These are phyloP conservation scores for Mimumesa dahlbomi DNA, from an alignment of 2,888 invertebrate species.

Conservation along the genomic window DNA sequence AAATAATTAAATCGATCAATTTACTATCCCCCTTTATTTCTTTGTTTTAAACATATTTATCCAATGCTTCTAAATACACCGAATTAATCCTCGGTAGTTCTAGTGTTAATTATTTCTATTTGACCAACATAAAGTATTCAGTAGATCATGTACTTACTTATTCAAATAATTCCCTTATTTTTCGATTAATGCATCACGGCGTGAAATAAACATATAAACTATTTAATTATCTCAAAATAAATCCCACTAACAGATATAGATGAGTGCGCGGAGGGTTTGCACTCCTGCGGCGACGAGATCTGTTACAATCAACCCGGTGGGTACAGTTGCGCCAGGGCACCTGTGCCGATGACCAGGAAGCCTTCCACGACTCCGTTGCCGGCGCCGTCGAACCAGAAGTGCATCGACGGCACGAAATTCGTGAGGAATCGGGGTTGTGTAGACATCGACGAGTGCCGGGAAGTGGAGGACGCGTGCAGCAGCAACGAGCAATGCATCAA, in stretches of 20 bases:
- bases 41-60: too few relatives aligned
- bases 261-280: slow-evolving; percentile 86
- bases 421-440: slow-evolving; percentile 70
- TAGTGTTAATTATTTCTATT: too few relatives aligned
- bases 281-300: slow-evolving; percentile 83
- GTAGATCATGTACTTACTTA: too few relatives aligned
- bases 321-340: slow-evolving; percentile 82
- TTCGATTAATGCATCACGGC: too few relatives aligned
- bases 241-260: slow-evolving; percentile 85
- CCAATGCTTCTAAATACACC: too few relatives aligned
- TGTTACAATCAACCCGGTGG: slow-evolving; percentile 87
- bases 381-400: slow-evolving; percentile 49
- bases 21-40: too few relatives aligned
- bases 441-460: slow-evolving; percentile 87
- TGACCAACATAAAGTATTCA: too few relatives aligned
- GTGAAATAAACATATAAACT: too few relatives aligned
- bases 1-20: too few relatives aligned
- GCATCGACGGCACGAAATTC: slow-evolving; percentile 62
- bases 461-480: slow-evolving; percentile 82
- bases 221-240: too few relatives aligned
- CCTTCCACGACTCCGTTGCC: slow-evolving; percentile 51
- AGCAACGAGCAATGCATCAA: slow-evolving; percentile 86
- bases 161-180: too few relatives aligned
- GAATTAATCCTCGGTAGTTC: too few relatives aligned
- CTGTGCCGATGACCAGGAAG: slow-evolving; percentile 63